A percentile compares a stretch with the other conserved stretches of the same genome.
phyloP scores from a whole-genome alignment of 2,797 vertebrate species.

The Yasuhikotakia modesta region DNA sequence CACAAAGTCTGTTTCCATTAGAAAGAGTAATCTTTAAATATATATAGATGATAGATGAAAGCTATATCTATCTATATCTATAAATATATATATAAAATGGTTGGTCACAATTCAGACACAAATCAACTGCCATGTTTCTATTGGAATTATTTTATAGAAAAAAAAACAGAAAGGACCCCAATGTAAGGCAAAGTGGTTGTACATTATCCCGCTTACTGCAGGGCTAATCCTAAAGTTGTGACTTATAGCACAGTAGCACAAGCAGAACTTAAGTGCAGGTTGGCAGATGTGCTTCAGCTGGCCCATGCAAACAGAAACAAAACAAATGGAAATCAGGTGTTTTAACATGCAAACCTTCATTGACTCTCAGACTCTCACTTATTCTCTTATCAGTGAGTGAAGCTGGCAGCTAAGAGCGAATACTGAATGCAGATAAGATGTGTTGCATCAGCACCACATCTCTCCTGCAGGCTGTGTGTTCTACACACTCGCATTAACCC shows the following conservation, averaged over 20 bases:
- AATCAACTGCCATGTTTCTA: no score
- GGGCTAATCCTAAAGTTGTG: background rate
- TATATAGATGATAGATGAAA: no score
- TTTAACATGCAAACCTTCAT: constrained; percentile 47
- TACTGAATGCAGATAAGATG: constrained; percentile 54
- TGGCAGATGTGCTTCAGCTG: background rate
- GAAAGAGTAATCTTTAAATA: no score
- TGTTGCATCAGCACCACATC: constrained; percentile 35
- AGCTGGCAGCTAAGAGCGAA: constrained; percentile 44
- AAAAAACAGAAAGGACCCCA: no score
- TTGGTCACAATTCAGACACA: no score
- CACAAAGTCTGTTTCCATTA: no score
- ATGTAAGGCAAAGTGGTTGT: no score
- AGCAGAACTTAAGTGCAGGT: background rate
- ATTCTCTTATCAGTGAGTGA: constrained; percentile 41
- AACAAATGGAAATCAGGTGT: constrained; percentile 48
- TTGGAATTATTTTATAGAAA: no score
- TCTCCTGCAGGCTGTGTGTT: constrained; percentile 29
- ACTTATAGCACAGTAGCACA: background rate
- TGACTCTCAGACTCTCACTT: constrained; percentile 36
- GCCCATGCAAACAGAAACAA: constrained; percentile 32
- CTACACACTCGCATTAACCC: constrained; percentile 14
- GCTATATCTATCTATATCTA: no score
- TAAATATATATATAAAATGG: no score
- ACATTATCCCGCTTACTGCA: no score